These are phyloP conservation scores for Characodon lateralis DNA, from an alignment of 2,797 vertebrate species.

Conservation along the genomic window DNA sequence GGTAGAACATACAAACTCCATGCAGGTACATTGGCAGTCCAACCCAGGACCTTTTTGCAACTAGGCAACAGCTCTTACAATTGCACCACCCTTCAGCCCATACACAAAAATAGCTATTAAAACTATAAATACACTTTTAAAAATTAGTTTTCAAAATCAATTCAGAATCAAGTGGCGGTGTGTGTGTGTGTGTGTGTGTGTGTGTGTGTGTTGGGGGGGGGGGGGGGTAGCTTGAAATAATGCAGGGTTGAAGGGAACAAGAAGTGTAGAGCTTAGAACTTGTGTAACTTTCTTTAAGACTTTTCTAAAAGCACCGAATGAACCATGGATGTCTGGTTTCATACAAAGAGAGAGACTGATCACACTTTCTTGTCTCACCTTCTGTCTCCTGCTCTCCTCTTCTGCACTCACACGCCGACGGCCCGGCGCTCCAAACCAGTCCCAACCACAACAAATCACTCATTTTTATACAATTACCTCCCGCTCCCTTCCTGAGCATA, in stretches of 20 bases:
- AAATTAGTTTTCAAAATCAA: not conserved
- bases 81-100: not conserved
- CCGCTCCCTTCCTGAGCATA: conserved; percentile 83
- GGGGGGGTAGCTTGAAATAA: too few relatives aligned
- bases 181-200: too few relatives aligned
- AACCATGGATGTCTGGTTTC: not conserved
- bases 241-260: too few relatives aligned
- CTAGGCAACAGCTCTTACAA: not conserved
- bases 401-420: conserved; percentile 55
- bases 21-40: not conserved
- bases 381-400: conserved; percentile 33
- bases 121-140: not conserved
- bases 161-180: not conserved
- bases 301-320: not conserved
- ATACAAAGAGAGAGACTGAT: conserved; percentile 19
- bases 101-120: not conserved
- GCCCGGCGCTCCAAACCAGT: conserved; percentile 67
- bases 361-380: conserved; percentile 27
- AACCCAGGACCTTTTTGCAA: not conserved
- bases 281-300: too few relatives aligned
- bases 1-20: not conserved
- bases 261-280: too few relatives aligned
- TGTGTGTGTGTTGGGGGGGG: too few relatives aligned
- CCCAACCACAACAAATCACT: conserved; percentile 80
- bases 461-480: conserved; percentile 84